Evolutionary conservation across 2,113 vertebrate genomes (phyloP), one percentile per base, ranked within the genome.

Genomic region (Prietella phreatophila): DNA sequence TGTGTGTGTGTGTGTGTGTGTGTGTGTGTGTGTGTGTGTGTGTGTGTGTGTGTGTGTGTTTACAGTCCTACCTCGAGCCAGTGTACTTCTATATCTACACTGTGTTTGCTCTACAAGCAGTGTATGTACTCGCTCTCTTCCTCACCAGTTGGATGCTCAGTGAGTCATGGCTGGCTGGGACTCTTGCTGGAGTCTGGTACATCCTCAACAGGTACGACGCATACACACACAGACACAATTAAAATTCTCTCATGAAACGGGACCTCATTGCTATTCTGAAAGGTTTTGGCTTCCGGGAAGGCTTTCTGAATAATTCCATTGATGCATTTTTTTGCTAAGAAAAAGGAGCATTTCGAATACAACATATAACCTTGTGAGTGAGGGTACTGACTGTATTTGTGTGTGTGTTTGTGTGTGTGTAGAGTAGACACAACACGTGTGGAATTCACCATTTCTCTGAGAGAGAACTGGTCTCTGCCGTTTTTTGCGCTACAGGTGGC

Each of bases 41-140:
- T 89, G 85, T 82, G 58, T 91, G 78, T 89, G 83, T 89, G 85
- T 82, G 14, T 89, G 33, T 91, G 58, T 87, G 87, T 90, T 89
- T 94, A 89, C 95, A 99, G 98, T 93, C 93, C 2, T 97, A 97
- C 88, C 93, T 99, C 93, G 98, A 99, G 91, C 98, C 98, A 0
- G 94, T 99, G 90, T 99, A 99, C 95, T 99, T 99, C 96, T 99
- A 99, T 95, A 97, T 99, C 91, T 99, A 99, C 93, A 98, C 97
- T 30, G 96, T 98, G 88, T 99, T 99, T 94, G 97, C 97, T 75
- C 97, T 99, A 89, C 98, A 99, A 91, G 96, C 97, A 1, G 91
- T 99, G 89, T 97, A 98, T 87, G 97, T 99, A 91, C 95, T 96
- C 30, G 98, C 96, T 53, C 95, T 99, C 36, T 99, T 98, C 90